Evolutionary conservation across 2,888 invertebrate species (phyloP).

Genomic region (Drosophila demipolita): DNA sequence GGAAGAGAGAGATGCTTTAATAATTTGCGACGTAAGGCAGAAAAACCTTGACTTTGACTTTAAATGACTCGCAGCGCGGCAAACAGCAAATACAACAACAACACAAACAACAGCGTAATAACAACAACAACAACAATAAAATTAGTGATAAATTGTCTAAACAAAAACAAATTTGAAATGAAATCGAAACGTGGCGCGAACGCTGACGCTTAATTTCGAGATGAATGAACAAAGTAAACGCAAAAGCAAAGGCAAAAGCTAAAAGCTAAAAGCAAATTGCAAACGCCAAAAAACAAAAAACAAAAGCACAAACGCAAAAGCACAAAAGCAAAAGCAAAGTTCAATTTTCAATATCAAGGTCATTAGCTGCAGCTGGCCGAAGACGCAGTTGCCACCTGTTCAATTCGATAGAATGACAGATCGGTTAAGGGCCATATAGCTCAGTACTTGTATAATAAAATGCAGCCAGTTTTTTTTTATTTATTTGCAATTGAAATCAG

Average conservation of each 20-base stretch:
- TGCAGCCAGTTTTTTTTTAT: constrained; percentile 28
- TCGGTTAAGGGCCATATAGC: constrained; percentile 8
- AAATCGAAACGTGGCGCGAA: constrained; percentile 67
- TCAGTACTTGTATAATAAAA: constrained; percentile 39
- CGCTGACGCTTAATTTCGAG: constrained; percentile 33
- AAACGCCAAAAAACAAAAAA: background rate
- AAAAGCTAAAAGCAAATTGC: constrained; percentile 10
- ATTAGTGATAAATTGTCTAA: constrained; percentile 71
- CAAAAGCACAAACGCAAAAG: constrained; percentile 29
- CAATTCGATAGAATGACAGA: constrained; percentile 17
- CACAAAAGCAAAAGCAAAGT: constrained; percentile 38
- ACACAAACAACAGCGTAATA: constrained; percentile 13
- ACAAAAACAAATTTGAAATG: constrained; percentile 67
- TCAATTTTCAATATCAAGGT: constrained; percentile 83
- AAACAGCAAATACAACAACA: constrained; percentile 51
- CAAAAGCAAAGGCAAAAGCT: constrained; percentile 27
- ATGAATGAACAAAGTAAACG: constrained; percentile 69
- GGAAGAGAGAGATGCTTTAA: constrained; percentile 45
- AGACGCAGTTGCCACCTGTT: constrained; percentile 58
- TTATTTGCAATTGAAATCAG: constrained; percentile 71
- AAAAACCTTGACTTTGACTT: constrained; percentile 86
- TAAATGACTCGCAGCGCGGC: constrained; percentile 82
- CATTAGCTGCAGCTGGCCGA: constrained; percentile 69
- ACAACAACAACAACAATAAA: constrained; percentile 43
- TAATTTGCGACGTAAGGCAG: constrained; percentile 82